These are phyloP conservation scores for Perithous albicinctus DNA, from an alignment of 2,888 invertebrate genomes.

Conservation along the genomic window DNA sequence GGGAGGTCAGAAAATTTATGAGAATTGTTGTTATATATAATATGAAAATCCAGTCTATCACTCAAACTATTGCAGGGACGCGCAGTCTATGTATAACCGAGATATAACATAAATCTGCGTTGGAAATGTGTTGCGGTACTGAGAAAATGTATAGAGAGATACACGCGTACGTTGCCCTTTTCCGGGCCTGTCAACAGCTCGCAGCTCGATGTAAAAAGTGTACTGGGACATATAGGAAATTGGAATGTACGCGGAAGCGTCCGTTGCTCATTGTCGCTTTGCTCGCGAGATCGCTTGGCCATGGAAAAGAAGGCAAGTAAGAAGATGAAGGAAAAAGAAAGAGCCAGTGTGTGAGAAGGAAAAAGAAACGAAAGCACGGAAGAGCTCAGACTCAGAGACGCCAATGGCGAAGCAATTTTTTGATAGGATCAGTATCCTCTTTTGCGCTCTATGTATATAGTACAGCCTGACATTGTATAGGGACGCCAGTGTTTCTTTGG, in stretches of 20 bases:
- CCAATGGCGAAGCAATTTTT: slow-evolving; percentile 80
- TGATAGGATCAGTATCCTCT: slow-evolving; percentile 78
- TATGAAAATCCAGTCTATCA: neutral
- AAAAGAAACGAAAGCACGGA: slow-evolving; percentile 70
- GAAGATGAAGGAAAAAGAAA: slow-evolving; percentile 38
- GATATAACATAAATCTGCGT: neutral
- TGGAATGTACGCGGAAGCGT: slow-evolving; percentile 66
- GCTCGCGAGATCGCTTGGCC: slow-evolving; percentile 62
- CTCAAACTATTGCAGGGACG: neutral
- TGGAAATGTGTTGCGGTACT: neutral
- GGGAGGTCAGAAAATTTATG: no score
- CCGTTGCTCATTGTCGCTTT: slow-evolving; percentile 56
- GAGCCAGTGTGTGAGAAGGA: slow-evolving; percentile 45
- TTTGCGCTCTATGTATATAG: slow-evolving; percentile 30
- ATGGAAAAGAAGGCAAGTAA: slow-evolving; percentile 64
- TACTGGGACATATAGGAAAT: slow-evolving; percentile 59
- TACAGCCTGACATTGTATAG: slow-evolving; percentile 8
- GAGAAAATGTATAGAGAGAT: neutral
- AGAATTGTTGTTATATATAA: no score
- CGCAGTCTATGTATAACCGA: neutral
- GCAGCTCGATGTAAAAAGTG: slow-evolving; percentile 17
- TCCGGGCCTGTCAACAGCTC: slow-evolving; percentile 14
- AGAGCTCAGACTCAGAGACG: slow-evolving; percentile 70
- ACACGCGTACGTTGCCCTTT: neutral
- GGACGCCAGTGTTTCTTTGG: slow-evolving; percentile 72